Conservation (phyloP, 2,797 vertebrate species). For the Periophthalmus magnuspinnatus region DNA sequence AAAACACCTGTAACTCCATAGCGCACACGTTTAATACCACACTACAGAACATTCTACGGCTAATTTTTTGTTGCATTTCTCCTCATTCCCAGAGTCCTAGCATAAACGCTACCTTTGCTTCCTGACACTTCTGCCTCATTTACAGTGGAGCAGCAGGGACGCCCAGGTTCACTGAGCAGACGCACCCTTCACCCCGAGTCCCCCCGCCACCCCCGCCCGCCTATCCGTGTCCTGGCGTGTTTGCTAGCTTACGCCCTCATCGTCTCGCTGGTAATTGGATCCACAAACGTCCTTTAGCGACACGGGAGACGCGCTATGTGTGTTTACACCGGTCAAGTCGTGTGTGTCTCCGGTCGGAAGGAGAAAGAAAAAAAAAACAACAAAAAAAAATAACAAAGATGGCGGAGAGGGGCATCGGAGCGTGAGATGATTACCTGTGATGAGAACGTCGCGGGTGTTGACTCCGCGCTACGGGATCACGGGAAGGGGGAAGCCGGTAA, state of each 20-base stretch:
- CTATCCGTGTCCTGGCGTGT: constrained; percentile 45
- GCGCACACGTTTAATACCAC: no score
- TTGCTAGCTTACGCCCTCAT: constrained; percentile 46
- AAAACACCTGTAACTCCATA: no score
- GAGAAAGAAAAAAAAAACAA: background rate
- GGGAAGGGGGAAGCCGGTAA: background rate
- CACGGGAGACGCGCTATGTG: constrained; percentile 17
- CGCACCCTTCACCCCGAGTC: constrained; percentile 32
- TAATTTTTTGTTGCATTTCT: no score
- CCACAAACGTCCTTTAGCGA: constrained; percentile 29
- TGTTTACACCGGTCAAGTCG: constrained; percentile 59
- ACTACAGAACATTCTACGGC: no score
- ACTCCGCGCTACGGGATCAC: constrained; percentile 44
- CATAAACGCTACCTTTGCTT: background rate
- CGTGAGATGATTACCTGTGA: constrained; percentile 61
- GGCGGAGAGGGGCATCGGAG: constrained; percentile 36
- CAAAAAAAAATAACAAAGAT: constrained; percentile 3
- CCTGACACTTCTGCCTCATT: constrained; percentile 24
- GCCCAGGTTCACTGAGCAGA: constrained; percentile 48
- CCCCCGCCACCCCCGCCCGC: constrained; percentile 15
- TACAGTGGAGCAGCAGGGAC: constrained; percentile 36
- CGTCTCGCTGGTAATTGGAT: constrained; percentile 62
- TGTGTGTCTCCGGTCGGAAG: constrained; percentile 26
- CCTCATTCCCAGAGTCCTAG: background rate
- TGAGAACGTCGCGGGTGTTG: constrained; percentile 45